Conservation (phyloP, 2,113 vertebrate species). For the Pristiophorus japonicus region DNA sequence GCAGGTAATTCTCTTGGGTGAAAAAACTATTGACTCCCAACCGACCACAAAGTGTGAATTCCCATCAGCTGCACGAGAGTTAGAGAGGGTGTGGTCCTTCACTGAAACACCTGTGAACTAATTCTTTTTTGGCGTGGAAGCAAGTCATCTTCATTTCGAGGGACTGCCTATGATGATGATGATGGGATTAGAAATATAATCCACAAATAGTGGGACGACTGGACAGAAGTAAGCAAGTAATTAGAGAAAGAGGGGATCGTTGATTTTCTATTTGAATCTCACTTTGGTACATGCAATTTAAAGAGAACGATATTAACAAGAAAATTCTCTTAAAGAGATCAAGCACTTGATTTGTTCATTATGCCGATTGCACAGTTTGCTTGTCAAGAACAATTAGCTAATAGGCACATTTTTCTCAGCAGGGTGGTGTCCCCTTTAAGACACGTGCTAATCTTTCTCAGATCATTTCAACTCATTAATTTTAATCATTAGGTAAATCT, state of each 20-base stretch:
- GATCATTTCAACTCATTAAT: neutral
- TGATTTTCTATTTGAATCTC: neutral
- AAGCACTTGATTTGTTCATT: neutral
- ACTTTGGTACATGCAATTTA: neutral
- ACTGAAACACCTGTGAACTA: too few relatives aligned
- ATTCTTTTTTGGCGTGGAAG: too few relatives aligned
- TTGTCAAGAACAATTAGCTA: neutral
- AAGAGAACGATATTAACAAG: neutral
- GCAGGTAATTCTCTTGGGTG: neutral
- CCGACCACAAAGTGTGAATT: neutral
- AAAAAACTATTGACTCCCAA: neutral
- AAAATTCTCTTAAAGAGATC: neutral
- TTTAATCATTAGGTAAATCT: neutral
- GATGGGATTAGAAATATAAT: neutral
- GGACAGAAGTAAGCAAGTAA: neutral
- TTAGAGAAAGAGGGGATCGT: neutral
- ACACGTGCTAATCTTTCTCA: neutral
- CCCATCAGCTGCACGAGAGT: neutral
- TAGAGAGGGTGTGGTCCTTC: too few relatives aligned
- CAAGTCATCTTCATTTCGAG: too few relatives aligned
- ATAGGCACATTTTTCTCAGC: neutral
- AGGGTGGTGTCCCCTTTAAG: neutral
- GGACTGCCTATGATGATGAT: too few relatives aligned
- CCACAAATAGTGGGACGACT: neutral
- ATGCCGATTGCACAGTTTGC: neutral